Percentiles rank a stretch among this genome's conserved stretches.
Conservation (phyloP, 2,797 vertebrate species). For the Xenopus petersii region DNA sequence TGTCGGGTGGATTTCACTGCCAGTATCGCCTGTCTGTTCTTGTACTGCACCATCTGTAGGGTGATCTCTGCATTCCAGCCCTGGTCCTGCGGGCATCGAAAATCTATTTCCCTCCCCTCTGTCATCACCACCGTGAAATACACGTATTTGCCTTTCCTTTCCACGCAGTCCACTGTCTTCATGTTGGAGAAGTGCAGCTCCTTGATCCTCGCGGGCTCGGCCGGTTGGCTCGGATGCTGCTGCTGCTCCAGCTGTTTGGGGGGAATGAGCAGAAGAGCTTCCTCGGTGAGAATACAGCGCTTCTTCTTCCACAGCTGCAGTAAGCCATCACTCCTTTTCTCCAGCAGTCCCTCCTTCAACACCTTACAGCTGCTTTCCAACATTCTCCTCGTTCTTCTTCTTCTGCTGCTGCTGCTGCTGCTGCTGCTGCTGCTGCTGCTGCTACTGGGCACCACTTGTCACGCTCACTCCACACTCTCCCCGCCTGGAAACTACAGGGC, state of each 20-base stretch:
- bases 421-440: conserved; percentile 27
- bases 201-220: conserved; percentile 76
- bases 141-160: conserved; percentile 93
- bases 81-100: conserved; percentile 93
- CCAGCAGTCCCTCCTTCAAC: conserved; percentile 89
- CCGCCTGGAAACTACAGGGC: background rate
- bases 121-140: conserved; percentile 97
- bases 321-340: conserved; percentile 93
- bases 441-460: background rate
- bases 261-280: conserved; percentile 85
- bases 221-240: conserved; percentile 48
- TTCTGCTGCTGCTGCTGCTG: too few species aligned
- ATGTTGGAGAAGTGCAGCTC: conserved; percentile 95
- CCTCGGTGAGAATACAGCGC: conserved; percentile 91
- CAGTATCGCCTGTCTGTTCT: conserved; percentile 94
- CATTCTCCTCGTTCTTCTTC: conserved; percentile 60
- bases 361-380: conserved; percentile 84
- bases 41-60: conserved; percentile 96
- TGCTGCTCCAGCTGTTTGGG: conserved; percentile 77
- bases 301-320: conserved; percentile 99
- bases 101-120: conserved; percentile 94
- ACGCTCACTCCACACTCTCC: too few species aligned
- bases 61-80: conserved; percentile 98
- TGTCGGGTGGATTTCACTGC: conserved; percentile 89
- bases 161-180: conserved; percentile 97